Evolutionary conservation across 1,140 invertebrate species (phyloP).

Genomic region (Colletes gigas): DNA sequence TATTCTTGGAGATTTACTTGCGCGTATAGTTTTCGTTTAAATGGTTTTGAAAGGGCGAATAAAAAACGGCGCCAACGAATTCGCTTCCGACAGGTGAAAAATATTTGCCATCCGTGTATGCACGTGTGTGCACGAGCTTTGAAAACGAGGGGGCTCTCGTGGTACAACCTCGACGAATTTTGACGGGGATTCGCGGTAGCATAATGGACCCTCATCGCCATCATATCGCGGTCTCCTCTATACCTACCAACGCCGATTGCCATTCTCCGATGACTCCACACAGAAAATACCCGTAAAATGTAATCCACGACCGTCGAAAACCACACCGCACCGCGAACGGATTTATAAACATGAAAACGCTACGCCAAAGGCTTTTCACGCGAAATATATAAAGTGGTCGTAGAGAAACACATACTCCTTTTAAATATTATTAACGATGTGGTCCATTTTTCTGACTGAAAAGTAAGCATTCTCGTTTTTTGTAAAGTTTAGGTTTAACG

Average conservation of each 20-base stretch:
- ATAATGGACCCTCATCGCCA: constrained; percentile 20
- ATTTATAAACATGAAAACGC: not conserved
- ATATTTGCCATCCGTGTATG: not conserved
- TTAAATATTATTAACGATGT: not conserved
- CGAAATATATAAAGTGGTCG: too few relatives aligned
- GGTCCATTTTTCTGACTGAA: too few relatives aligned
- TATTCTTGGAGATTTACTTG: too few relatives aligned
- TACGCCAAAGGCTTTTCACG: not conserved
- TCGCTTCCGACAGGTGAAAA: not conserved
- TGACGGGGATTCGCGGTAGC: constrained; percentile 17
- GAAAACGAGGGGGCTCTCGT: constrained; percentile 1
- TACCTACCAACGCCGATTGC: constrained; percentile 5
- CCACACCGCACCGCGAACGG: not conserved
- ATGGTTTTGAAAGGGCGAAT: not conserved
- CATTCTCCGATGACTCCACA: constrained; percentile 2
- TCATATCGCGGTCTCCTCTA: not conserved
- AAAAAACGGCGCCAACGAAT: not conserved
- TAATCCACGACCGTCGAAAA: constrained; percentile 4
- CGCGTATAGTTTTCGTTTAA: not conserved
- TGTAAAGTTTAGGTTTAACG: too few relatives aligned
- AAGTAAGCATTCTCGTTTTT: too few relatives aligned
- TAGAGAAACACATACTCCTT: not conserved
- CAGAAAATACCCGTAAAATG: not conserved
- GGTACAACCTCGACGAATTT: constrained; percentile 10
- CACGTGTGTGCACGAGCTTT: not conserved